phyloP scores from a whole-genome alignment of 2,888 invertebrate genomes.

The Aplocera efformata region DNA sequence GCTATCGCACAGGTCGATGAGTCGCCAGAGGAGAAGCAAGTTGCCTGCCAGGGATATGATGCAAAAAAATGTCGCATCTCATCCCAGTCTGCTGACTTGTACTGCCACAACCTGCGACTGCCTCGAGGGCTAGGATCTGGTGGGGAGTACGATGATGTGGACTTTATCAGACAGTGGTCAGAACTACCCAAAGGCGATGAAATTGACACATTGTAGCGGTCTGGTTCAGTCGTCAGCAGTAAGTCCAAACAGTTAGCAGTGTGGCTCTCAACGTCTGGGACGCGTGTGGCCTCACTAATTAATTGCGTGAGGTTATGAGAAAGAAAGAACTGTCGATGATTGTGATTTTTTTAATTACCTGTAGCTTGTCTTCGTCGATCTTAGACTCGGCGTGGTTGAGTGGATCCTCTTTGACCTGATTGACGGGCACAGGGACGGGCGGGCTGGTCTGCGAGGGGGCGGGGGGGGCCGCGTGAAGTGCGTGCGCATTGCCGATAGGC shows the following conservation, averaged over 20 bases:
- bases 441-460: constrained; percentile 35
- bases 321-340: no score
- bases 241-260: no score
- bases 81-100: no score
- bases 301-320: neutral
- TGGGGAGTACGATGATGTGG: neutral
- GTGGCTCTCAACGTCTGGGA: constrained; percentile 13
- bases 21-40: no score
- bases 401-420: constrained; percentile 58
- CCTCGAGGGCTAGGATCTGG: no score
- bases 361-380: constrained; percentile 71
- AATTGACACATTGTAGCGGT: constrained; percentile 15
- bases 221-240: constrained; percentile 22
- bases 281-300: constrained; percentile 1
- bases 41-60: no score
- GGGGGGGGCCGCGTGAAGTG: constrained; percentile 54
- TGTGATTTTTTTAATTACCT: constrained; percentile 56
- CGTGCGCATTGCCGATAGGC: constrained; percentile 70
- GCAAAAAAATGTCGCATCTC: no score
- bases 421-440: constrained; percentile 38
- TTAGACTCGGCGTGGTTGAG: constrained; percentile 71
- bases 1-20: no score
- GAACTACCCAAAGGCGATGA: constrained; percentile 12
- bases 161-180: constrained; percentile 5
- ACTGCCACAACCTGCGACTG: no score